A percentile compares a stretch with the other conserved stretches of the same genome.
phyloP scores from a whole-genome alignment of 1,140 invertebrate species.

The Eupristina koningsbergeri region DNA sequence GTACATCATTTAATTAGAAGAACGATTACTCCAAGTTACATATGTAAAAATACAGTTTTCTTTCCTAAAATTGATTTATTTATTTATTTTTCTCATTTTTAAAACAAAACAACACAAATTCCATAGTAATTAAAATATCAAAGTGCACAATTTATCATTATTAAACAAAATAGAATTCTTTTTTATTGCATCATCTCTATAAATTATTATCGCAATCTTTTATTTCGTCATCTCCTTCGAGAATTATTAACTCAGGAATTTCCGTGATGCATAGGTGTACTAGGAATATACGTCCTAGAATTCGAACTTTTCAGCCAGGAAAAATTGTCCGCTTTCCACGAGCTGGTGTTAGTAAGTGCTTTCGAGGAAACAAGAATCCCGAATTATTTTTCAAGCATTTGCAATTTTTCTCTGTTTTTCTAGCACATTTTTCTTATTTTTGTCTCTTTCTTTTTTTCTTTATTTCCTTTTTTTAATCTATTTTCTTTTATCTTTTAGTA shows the following conservation, averaged over 20 bases:
- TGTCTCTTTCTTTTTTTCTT: constrained; percentile 4
- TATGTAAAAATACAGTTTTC: no score
- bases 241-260: constrained; percentile 39
- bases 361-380: constrained; percentile 33
- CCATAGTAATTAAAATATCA: not conserved
- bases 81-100: not conserved
- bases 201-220: constrained; percentile 41
- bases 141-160: not conserved
- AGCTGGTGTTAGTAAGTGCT: constrained; percentile 31
- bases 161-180: not conserved
- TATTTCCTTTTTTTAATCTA: not conserved
- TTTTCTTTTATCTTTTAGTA: not conserved
- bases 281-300: constrained; percentile 8
- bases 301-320: constrained; percentile 42
- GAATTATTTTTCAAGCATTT: constrained; percentile 48
- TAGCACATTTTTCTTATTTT: constrained; percentile 33
- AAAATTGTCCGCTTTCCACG: constrained; percentile 32
- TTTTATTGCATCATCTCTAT: not conserved
- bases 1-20: no score
- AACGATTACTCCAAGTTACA: no score
- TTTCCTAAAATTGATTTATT: not conserved
- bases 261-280: constrained; percentile 6
- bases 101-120: not conserved
- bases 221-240: constrained; percentile 7
- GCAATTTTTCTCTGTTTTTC: constrained; percentile 35